Conservation (phyloP, 2,888 invertebrate genomes). For the Phyllotreta striolata region DNA sequence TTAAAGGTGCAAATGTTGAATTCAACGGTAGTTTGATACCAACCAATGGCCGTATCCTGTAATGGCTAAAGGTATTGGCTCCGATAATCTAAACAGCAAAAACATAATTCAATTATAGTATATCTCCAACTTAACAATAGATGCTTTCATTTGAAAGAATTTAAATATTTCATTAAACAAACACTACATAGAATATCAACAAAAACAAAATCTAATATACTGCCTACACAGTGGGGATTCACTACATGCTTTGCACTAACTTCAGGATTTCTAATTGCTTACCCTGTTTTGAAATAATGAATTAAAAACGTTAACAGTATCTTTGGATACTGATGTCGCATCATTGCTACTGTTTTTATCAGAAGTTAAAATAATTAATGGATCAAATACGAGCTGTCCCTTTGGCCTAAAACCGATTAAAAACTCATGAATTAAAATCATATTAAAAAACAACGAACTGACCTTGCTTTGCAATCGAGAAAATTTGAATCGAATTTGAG, state of each 20-base stretch:
- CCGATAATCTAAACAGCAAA: constrained; percentile 73
- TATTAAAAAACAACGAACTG: constrained; percentile 15
- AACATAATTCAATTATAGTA: constrained; percentile 1
- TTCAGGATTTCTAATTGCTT: constrained; percentile 45
- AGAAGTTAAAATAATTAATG: constrained; percentile 87
- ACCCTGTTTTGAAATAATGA: constrained; percentile 97
- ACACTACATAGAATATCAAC: too few species aligned
- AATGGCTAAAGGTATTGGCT: constrained; percentile 88
- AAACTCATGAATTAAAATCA: constrained; percentile 2
- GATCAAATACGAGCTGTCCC: constrained; percentile 85
- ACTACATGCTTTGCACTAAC: too few species aligned
- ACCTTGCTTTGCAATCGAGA: constrained; percentile 77
- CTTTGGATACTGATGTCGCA: constrained; percentile 93
- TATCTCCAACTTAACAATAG: constrained; percentile 49
- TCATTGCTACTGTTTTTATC: constrained; percentile 87
- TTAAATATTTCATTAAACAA: constrained; percentile 49
- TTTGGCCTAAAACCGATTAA: constrained; percentile 71
- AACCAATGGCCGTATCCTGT: constrained; percentile 88
- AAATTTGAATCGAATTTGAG: constrained; percentile 72
- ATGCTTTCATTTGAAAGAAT: constrained; percentile 92
- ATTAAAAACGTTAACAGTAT: constrained; percentile 94
- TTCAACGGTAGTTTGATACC: constrained; percentile 92
- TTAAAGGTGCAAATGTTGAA: constrained; percentile 86
- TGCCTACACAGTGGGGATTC: too few species aligned
- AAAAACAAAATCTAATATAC: neutral